phyloP scores from a whole-genome alignment of 2,888 invertebrate genomes.

The Hedya salicella region DNA sequence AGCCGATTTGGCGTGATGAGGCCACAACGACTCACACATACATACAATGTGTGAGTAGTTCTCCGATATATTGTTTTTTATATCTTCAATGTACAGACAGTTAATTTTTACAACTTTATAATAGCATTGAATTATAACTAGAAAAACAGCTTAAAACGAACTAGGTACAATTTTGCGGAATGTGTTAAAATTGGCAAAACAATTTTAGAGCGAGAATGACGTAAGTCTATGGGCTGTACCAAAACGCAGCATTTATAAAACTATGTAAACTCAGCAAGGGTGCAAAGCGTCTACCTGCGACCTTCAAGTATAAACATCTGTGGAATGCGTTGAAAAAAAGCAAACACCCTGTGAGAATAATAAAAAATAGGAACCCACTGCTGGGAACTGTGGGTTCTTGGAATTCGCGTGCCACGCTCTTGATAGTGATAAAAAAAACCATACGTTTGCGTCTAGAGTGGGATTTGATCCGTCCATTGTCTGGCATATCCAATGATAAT shows the following conservation, averaged over 20 bases:
- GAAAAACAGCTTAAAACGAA: neutral
- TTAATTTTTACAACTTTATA: too few species aligned
- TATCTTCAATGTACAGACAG: too few species aligned
- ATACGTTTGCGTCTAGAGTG: conserved; percentile 62
- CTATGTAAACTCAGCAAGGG: conserved; percentile 7
- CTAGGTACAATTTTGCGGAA: neutral
- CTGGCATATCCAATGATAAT: conserved; percentile 49
- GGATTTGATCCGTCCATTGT: conserved; percentile 56
- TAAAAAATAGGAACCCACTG: conserved; percentile 67
- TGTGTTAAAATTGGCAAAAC: neutral
- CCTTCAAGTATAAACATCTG: conserved; percentile 75
- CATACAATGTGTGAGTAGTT: too few species aligned
- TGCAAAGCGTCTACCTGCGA: conserved; percentile 62
- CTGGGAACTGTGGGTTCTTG: conserved; percentile 78
- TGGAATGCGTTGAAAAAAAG: conserved; percentile 73
- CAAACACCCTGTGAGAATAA: conserved; percentile 75
- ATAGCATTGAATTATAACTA: too few species aligned
- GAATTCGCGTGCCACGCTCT: conserved; percentile 79
- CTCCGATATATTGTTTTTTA: too few species aligned
- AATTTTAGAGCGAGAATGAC: neutral
- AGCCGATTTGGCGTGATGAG: too few species aligned
- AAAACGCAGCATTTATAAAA: conserved; percentile 25
- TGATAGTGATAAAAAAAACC: conserved; percentile 46
- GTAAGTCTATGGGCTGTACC: neutral
- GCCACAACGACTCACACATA: too few species aligned